Conservation (phyloP, 2,113 vertebrate species). For the Amblyornis subalaris region DNA sequence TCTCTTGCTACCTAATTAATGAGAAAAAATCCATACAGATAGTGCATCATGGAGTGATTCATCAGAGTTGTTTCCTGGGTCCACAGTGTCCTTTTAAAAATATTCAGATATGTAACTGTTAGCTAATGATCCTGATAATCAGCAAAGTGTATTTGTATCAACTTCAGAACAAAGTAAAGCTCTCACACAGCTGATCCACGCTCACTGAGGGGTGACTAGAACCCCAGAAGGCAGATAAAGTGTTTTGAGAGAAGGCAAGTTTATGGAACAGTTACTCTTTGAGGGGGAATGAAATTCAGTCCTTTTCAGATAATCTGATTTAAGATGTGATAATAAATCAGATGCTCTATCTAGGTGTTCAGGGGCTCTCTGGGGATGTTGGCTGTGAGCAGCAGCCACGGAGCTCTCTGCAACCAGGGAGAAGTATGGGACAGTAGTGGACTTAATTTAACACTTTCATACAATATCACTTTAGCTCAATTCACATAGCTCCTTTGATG, state of each 20-base stretch:
- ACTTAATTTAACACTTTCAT: background rate
- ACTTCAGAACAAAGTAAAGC: background rate
- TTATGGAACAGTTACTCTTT: background rate
- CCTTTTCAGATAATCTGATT: background rate
- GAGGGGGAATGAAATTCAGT: background rate
- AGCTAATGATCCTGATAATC: background rate
- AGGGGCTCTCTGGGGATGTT: background rate
- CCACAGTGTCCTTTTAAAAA: background rate
- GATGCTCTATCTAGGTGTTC: background rate
- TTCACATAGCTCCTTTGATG: background rate
- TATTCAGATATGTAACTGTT: background rate
- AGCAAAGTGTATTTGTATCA: background rate
- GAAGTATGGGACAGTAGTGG: background rate
- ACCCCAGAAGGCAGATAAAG: background rate
- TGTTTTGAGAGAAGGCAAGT: background rate
- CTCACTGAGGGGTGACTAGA: background rate
- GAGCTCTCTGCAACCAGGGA: background rate
- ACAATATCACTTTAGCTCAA: background rate
- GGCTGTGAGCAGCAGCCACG: background rate
- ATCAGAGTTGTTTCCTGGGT: background rate
- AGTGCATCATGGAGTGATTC: background rate
- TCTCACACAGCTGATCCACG: background rate
- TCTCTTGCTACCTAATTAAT: background rate
- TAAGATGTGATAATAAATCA: background rate
- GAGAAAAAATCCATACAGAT: background rate